Evolutionary conservation across 2,888 invertebrate genomes (phyloP).

Genomic region (Pseudococcus viburni): DNA sequence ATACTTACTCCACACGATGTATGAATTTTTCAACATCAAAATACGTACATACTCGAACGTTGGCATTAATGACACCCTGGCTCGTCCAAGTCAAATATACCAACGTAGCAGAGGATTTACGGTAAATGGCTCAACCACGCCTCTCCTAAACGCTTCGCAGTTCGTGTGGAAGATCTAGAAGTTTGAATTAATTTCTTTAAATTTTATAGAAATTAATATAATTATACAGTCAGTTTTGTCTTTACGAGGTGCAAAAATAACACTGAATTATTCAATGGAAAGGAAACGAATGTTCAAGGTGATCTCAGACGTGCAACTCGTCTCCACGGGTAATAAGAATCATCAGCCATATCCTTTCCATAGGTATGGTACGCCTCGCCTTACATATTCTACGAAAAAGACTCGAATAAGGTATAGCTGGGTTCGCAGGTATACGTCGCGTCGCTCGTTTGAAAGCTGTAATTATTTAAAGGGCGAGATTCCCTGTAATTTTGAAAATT

Average conservation of each 20-base stretch:
- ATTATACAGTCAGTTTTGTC: conserved; percentile 23
- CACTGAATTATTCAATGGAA: conserved; percentile 34
- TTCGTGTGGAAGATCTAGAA: background rate
- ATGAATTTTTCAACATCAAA: conserved; percentile 20
- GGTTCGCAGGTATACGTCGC: no score
- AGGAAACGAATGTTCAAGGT: conserved; percentile 14
- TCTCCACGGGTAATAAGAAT: conserved; percentile 12
- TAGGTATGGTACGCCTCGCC: background rate
- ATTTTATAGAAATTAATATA: conserved; percentile 31
- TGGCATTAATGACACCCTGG: conserved; percentile 12
- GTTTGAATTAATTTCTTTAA: conserved; percentile 24
- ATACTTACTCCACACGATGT: background rate
- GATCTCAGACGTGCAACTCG: conserved; percentile 1
- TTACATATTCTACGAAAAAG: background rate
- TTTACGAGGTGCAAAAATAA: conserved; percentile 35
- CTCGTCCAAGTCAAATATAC: background rate
- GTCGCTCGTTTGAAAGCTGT: no score
- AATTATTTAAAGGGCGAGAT: no score
- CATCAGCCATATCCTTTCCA: conserved; percentile 7
- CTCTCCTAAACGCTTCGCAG: conserved; percentile 25
- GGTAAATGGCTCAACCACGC: conserved; percentile 19
- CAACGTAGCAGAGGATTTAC: background rate
- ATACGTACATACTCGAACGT: background rate
- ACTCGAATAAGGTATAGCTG: background rate
- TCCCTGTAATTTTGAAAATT: no score